phyloP scores from a whole-genome alignment of 2,888 invertebrate species.

The Lithophane socia region DNA sequence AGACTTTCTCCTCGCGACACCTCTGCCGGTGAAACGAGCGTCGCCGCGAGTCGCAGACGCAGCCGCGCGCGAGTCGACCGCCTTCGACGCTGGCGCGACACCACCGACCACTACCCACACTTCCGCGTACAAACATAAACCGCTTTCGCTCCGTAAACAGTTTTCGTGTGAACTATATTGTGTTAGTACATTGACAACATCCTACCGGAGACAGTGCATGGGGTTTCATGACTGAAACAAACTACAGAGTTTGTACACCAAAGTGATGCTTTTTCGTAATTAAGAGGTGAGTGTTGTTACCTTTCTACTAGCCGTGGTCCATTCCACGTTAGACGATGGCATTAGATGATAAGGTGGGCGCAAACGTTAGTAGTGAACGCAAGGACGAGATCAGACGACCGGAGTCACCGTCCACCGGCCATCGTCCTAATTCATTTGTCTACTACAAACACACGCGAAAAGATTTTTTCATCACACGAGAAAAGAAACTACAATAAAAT shows the following conservation, averaged over 20 bases:
- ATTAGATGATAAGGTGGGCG: slow-evolving; percentile 85
- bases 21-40: slow-evolving; percentile 83
- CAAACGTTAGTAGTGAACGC: slow-evolving; percentile 82
- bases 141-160: slow-evolving; percentile 87
- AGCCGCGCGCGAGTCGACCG: slow-evolving; percentile 86
- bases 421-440: slow-evolving; percentile 64
- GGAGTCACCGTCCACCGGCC: slow-evolving; percentile 67
- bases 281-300: slow-evolving; percentile 83
- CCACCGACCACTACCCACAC: slow-evolving; percentile 67
- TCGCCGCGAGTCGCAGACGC: slow-evolving; percentile 82
- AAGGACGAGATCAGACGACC: slow-evolving; percentile 81
- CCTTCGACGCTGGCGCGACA: slow-evolving; percentile 75
- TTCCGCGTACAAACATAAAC: slow-evolving; percentile 81
- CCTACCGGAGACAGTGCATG: slow-evolving; percentile 68
- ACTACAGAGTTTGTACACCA: slow-evolving; percentile 68
- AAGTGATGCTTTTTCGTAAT: slow-evolving; percentile 80
- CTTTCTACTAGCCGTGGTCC: slow-evolving; percentile 81
- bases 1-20: slow-evolving; percentile 90
- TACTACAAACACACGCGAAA: slow-evolving; percentile 57
- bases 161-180: slow-evolving; percentile 77
- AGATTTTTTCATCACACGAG: slow-evolving; percentile 47
- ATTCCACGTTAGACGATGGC: slow-evolving; percentile 81
- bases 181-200: slow-evolving; percentile 74
- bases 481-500: slow-evolving; percentile 47
- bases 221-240: slow-evolving; percentile 68